A percentile compares a stretch with the other conserved stretches of the same genome.
Evolutionary conservation across 1,140 invertebrate genomes (phyloP).

Genomic region (Neodiprion pinetum): DNA sequence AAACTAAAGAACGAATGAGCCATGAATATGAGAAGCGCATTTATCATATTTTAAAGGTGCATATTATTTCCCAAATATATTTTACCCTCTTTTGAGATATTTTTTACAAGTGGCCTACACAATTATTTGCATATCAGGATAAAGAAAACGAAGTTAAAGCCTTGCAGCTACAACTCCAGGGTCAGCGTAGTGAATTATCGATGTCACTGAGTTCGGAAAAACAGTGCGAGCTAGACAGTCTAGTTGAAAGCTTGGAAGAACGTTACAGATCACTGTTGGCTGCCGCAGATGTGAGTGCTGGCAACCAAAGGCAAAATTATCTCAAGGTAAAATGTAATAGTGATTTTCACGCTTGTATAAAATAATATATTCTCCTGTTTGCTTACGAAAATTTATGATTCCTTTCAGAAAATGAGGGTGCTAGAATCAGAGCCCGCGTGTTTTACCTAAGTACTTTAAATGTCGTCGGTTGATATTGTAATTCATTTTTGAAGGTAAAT

Average conservation of each 20-base stretch:
- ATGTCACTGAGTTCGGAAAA: conserved; percentile 30
- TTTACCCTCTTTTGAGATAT: not conserved
- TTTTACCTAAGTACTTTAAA: not conserved
- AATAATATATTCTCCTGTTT: not conserved
- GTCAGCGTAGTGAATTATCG: conserved; percentile 29
- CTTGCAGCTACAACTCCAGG: conserved; percentile 31
- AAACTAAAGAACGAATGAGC: conserved; percentile 36
- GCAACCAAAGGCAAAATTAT: conserved; percentile 32
- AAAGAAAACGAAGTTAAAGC: conserved; percentile 34
- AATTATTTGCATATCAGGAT: conserved; percentile 21
- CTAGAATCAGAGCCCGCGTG: not conserved
- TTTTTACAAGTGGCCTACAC: not conserved
- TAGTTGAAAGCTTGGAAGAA: conserved; percentile 27
- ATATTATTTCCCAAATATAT: not conserved
- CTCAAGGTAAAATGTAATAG: conserved; percentile 27
- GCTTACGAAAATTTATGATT: not conserved
- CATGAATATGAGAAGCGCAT: conserved; percentile 42
- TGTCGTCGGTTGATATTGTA: not conserved
- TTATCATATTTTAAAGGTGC: conserved; percentile 35
- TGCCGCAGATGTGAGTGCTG: conserved; percentile 25
- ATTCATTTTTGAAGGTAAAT: no score
- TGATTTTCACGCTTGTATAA: not conserved
- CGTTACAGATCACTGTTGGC: conserved; percentile 29
- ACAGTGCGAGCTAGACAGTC: conserved; percentile 28
- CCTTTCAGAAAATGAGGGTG: not conserved